Percentiles rank a stretch among this genome's conserved stretches.
Conservation (phyloP, 2,113 vertebrate genomes). For the Sus scrofa region T2T-Sscrofa CM000816.6:97511501-97512000, state of each 20-base stretch:
- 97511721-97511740: background rate
- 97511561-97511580: background rate
- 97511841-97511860: background rate
- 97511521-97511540: background rate
- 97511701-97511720: background rate
- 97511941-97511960: background rate
- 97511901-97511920: background rate
- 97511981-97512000: background rate
- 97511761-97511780: background rate
- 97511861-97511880: background rate
- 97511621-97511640: background rate
- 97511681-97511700: background rate
- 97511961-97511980: background rate
- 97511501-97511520: background rate
- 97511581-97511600: background rate
- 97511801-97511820: background rate
- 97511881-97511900: background rate
- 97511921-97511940: background rate
- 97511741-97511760: background rate
- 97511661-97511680: background rate
- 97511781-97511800: background rate
- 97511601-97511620: background rate
- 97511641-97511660: background rate
- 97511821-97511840: background rate
- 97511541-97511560: background rate